phyloP scores from a whole-genome alignment of 2,113 vertebrate species.

The Eudyptes chrysolophus region DNA sequence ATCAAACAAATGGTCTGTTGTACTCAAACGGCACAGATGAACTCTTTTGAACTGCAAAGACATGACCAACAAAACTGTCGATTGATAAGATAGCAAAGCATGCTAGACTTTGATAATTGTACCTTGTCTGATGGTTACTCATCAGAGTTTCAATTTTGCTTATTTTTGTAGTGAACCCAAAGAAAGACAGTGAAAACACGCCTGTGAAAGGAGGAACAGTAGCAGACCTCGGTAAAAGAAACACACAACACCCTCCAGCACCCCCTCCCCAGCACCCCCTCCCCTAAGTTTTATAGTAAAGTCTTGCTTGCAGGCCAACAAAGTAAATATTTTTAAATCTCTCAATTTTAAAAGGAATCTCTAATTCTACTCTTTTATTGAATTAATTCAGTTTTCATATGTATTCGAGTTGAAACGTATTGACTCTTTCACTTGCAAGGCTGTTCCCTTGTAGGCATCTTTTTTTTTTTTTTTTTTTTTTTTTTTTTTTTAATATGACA shows the following conservation, averaged over 20 bases:
- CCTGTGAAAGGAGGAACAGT: conserved; percentile 92
- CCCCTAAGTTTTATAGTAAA: neutral
- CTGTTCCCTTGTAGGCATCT: neutral
- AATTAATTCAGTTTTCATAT: fast-evolving
- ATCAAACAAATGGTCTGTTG: neutral
- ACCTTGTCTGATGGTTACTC: neutral
- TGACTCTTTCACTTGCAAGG: neutral
- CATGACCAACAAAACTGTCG: neutral
- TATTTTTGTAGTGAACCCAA: conserved; percentile 85
- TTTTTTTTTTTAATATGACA: neutral
- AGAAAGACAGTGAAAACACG: conserved; percentile 93
- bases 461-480: neutral
- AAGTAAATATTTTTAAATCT: neutral
- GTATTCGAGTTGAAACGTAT: fast-evolving
- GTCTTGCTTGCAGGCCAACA: neutral
- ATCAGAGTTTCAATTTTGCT: neutral
- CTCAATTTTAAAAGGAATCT: fast-evolving
- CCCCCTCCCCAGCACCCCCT: neutral
- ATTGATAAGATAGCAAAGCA: neutral
- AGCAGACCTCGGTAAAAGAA: conserved; percentile 85
- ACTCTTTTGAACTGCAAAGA: neutral
- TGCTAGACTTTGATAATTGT: neutral
- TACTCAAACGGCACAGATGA: neutral
- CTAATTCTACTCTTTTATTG: neutral
- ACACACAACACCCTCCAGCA: neutral